Evolutionary conservation across 1,140 invertebrate species (phyloP).

Genomic region (Tetramorium alpestre): DNA sequence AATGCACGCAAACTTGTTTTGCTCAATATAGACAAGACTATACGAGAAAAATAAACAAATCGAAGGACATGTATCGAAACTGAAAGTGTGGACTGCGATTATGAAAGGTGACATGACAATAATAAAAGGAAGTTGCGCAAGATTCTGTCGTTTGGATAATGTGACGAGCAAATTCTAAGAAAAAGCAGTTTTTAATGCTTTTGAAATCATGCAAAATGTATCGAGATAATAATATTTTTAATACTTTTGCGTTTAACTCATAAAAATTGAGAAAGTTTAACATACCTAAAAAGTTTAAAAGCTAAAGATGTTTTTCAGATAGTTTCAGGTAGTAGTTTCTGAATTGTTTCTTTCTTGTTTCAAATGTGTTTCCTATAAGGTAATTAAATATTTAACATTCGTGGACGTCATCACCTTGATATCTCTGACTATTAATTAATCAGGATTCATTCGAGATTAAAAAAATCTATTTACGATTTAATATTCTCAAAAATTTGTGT

Average conservation of each 20-base stretch:
- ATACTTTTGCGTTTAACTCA: not conserved
- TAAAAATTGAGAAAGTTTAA: not conserved
- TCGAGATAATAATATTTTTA: not conserved
- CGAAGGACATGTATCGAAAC: slow-evolving; percentile 25
- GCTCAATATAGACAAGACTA: slow-evolving; percentile 26
- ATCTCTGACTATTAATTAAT: slow-evolving; percentile 5
- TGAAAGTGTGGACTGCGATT: slow-evolving; percentile 2
- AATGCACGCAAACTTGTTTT: slow-evolving; percentile 29
- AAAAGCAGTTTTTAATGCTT: not conserved
- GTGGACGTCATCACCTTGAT: not conserved
- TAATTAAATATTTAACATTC: slow-evolving; percentile 28
- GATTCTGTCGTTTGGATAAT: slow-evolving; percentile 3
- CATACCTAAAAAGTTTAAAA: not conserved
- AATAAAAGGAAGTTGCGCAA: not conserved
- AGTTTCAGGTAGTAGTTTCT: not conserved
- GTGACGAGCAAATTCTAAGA: not conserved
- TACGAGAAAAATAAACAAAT: slow-evolving; percentile 20
- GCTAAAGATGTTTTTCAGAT: not conserved
- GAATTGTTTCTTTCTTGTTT: slow-evolving; percentile 14
- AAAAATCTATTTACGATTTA: slow-evolving; percentile 9
- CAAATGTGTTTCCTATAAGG: not conserved
- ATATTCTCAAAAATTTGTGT: not conserved
- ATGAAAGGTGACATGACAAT: slow-evolving; percentile 10
- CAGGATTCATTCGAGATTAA: not conserved
- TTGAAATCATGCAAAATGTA: not conserved